Evolutionary conservation across 2,113 vertebrate species (phyloP).

Genomic region (Paraplagusia blochii): DNA sequence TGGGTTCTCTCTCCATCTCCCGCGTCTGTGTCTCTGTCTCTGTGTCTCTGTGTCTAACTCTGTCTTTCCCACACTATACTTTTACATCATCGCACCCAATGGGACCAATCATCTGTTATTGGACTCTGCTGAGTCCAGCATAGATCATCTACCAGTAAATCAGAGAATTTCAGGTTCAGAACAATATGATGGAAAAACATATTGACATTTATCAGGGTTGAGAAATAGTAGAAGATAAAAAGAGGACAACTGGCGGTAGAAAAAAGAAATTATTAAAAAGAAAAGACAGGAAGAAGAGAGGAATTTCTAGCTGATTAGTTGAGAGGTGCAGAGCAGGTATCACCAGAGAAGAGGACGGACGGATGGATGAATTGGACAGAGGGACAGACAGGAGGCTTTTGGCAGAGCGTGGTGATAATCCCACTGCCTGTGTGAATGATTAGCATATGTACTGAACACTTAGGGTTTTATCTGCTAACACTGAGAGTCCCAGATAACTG

Average conservation of each 20-base stretch:
- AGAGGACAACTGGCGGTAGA: background rate
- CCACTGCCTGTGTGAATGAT: conserved; percentile 62
- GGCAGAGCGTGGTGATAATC: conserved; percentile 62
- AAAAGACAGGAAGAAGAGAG: background rate
- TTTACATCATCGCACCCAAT: conserved; percentile 18
- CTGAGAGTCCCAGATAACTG: conserved; percentile 69
- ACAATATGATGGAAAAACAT: too few species aligned
- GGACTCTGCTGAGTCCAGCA: conserved; percentile 19
- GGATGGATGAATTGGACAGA: conserved; percentile 32
- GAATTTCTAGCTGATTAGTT: conserved; percentile 15
- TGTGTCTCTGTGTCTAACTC: too few species aligned
- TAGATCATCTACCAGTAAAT: conserved; percentile 17
- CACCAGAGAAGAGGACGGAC: conserved; percentile 18
- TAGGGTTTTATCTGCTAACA: conserved; percentile 68
- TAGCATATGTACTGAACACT: conserved; percentile 73
- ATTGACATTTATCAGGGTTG: background rate
- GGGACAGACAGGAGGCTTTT: conserved; percentile 39
- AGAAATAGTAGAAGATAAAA: background rate
- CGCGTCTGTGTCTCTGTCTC: background rate
- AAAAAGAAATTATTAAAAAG: background rate
- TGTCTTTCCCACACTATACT: too few species aligned
- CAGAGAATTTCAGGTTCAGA: background rate
- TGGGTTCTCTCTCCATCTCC: conserved; percentile 8
- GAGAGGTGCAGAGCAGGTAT: conserved; percentile 37
- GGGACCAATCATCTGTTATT: conserved; percentile 38